phyloP scores from a whole-genome alignment of 30 jellyfish, hydroid and myxozoan genomes.

The Aurelia aurita complex sp. Pacific region DNA sequence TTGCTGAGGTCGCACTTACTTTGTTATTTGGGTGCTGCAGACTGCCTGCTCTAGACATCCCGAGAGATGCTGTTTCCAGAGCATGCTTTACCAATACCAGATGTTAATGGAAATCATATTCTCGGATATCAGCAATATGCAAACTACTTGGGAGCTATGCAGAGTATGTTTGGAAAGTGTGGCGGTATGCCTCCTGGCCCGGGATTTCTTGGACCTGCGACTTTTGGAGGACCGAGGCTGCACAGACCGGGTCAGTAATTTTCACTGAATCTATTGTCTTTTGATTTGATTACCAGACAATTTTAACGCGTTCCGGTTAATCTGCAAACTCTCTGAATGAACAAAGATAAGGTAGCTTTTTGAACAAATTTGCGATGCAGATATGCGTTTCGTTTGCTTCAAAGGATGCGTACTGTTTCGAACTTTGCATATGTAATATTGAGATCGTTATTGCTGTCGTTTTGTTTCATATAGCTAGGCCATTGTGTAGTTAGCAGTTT shows the following conservation, averaged over 20 bases:
- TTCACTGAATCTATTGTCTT: neutral
- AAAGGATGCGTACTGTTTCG: too few relatives aligned
- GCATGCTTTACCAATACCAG: slow-evolving; percentile 12
- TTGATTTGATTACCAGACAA: neutral
- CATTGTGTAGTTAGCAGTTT: too few relatives aligned
- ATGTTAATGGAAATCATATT: slow-evolving; percentile 14
- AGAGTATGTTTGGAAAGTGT: neutral
- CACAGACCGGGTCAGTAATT: slow-evolving; percentile 48
- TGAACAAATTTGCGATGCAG: too few relatives aligned
- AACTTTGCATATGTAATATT: too few relatives aligned
- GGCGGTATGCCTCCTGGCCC: slow-evolving; percentile 18
- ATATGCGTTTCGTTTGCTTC: too few relatives aligned
- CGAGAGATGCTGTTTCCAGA: slow-evolving; percentile 48
- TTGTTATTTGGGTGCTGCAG: too few relatives aligned
- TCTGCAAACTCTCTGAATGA: too few relatives aligned
- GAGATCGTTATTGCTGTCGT: too few relatives aligned
- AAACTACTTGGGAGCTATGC: slow-evolving; percentile 9
- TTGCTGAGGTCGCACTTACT: slow-evolving; percentile 34
- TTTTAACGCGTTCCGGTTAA: too few relatives aligned
- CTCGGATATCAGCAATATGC: slow-evolving; percentile 28
- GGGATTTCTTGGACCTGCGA: slow-evolving; percentile 48
- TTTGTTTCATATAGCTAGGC: too few relatives aligned
- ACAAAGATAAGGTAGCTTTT: too few relatives aligned
- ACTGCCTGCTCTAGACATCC: too few relatives aligned
- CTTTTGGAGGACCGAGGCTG: slow-evolving; percentile 33